Evolutionary conservation across 53 echinoderm and acorn worm genomes (phyloP).

Genomic region (Mesocentrotus franciscanus): DNA sequence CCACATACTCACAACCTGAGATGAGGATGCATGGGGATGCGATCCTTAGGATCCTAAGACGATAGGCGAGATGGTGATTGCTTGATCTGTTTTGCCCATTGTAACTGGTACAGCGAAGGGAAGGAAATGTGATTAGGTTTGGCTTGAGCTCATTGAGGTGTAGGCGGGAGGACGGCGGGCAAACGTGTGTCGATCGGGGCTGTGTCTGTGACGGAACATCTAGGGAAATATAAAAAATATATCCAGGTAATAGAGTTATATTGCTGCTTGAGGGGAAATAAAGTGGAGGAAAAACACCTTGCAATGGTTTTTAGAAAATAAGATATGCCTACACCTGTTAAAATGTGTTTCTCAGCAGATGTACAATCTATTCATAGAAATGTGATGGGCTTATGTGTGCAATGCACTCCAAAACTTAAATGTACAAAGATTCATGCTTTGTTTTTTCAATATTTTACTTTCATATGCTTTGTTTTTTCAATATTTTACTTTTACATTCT

Average conservation of each 20-base stretch:
- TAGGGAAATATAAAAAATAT: background rate
- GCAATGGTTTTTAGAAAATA: background rate
- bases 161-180: constrained; percentile 11
- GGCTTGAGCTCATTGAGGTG: constrained; percentile 1
- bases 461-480: no score
- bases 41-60: constrained; percentile 14
- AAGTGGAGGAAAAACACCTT: background rate
- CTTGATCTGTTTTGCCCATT: constrained; percentile 30
- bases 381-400: background rate
- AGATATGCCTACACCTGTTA: background rate
- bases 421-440: no score
- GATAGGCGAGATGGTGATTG: constrained; percentile 3
- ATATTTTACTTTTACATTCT: no score
- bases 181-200: constrained; percentile 35
- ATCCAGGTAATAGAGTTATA: background rate
- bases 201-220: constrained; percentile 41
- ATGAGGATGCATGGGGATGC: constrained; percentile 13
- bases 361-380: background rate
- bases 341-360: background rate
- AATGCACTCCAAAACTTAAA: no score
- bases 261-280: background rate
- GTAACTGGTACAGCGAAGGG: constrained; percentile 1
- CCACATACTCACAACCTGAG: background rate
- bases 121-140: constrained; percentile 23
- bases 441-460: no score